Evolutionary conservation across 2,113 vertebrate species (phyloP), one percentile per base, ranked within the genome.

Genomic region (Talpa occidentalis): DNA sequence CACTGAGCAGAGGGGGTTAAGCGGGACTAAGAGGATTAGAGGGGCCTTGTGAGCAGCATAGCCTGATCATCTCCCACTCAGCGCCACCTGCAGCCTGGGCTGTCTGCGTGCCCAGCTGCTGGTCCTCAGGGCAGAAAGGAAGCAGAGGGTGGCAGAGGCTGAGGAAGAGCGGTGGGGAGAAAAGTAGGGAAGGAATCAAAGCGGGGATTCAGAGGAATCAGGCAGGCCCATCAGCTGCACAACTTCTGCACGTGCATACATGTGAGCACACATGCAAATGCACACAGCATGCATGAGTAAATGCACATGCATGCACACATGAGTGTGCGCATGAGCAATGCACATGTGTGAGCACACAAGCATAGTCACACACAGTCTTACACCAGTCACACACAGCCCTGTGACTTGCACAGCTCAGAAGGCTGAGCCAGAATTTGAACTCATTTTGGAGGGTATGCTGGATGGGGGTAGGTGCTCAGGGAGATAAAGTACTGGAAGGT

Each of bases 11-110:
- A 0, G 4, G 60, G 4, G 32, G n/a, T 84, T 67, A 54, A 81
- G 77, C 73, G 70, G 77, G 80, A 56, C 76, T 85, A 90, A 95
- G 87, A 95, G 42, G 79, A 81, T 88, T 88, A 81, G 54, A 72
- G 85, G 66, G 32, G 83, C 32, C 80, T 85, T 21, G 30, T 74
- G 77, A 91, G 52, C 0, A 0, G 17, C 40, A 0, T 3, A 22
- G 37, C 2, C 14, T 15, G 35, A 35, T 28, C 74, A 67, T 78
- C 35, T 86, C 66, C n/a, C 64, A 9, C n/a, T 37, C 54, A 35
- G 80, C 0, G 30, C 70, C 40, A 40, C 59, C 37, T 32, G 32
- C 30, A 47, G 60, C 47, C 42, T 8, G 0, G 52, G 59, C 72
- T 69, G 42, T 83, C 66, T 60, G 70, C 69, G 5, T 28, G 14